Evolutionary conservation across 1,140 invertebrate genomes (phyloP), one percentile per base, ranked within the genome.

Genomic region (Bradysia coprophila): DNA sequence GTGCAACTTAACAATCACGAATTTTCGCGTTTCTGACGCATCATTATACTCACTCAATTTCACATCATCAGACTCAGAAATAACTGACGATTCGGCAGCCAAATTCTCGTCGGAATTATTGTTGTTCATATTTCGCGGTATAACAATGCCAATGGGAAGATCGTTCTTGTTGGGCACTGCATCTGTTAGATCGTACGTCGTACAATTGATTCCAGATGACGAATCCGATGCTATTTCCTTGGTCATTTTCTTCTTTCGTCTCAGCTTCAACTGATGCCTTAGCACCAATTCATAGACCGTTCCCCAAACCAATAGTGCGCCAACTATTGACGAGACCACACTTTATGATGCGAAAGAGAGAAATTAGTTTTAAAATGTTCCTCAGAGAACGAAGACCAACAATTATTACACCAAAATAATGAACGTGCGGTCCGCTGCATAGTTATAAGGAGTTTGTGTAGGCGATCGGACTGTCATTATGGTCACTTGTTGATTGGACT

Each of bases 341-440:
- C 79, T 82, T 51, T 16, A 66, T 31, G 31, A 44, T 24, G 19
- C 42, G 43, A 46, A 34, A 5, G 32, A 31, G 8, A 8, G 28
- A 31, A 31, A 8, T 31, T 8, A 31, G n/a, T 31, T 31, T 9
- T 31, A 9, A 9, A 9, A 31, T 9, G n/a, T 31, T 31, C n/a
- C 28, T 31, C n/a, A n/a, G n/a, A n/a, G 28, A 31, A 31, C 28
- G 8, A 9, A n/a, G 28, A 31, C 8, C 8, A 16, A 36, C 5
- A 11, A n/a, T 6, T 11, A 73, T 76, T 60, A 86, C 81, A 75
- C 61, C 28, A 86, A 51, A 33, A 73, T 67, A 58, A 72, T 74
- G 59, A 85, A 85, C 2, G 78, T 74, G 2, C 65, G 65, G 52
- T 86, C 82, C 9, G 64, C 46, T 45, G 67, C 71, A 49, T 81